A percentile compares a stretch with the other conserved stretches of the same genome.
These are phyloP conservation scores for Perodicticus potto DNA, from an alignment of 2,797 vertebrate species.

Conservation along the genomic window DNA sequence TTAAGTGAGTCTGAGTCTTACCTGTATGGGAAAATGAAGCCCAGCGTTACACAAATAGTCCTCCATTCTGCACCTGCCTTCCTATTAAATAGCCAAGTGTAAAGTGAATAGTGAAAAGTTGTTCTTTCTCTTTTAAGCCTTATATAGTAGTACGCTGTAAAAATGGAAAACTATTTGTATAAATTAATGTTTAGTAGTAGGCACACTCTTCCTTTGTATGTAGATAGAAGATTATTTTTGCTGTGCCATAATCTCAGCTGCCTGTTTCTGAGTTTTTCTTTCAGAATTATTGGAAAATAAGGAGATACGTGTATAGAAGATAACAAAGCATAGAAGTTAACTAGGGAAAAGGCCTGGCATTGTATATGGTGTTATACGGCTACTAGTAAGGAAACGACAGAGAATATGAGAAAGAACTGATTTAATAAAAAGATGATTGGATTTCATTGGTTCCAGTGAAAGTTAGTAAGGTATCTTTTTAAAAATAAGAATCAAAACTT, in stretches of 20 bases:
- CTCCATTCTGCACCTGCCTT: constrained; percentile 60
- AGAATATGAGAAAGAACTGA: constrained; percentile 12
- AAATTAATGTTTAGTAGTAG: background rate
- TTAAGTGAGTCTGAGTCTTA: constrained; percentile 40
- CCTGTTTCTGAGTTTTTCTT: constrained; percentile 66
- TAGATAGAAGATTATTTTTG: constrained; percentile 56
- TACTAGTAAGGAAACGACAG: constrained; percentile 35
- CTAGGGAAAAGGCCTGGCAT: constrained; percentile 8
- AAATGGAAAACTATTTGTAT: constrained; percentile 45
- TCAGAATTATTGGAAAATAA: constrained; percentile 55
- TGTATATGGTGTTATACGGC: background rate
- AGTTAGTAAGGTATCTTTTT: constrained; percentile 40
- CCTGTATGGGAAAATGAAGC: constrained; percentile 13
- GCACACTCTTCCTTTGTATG: background rate
- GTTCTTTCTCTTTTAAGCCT: constrained; percentile 56
- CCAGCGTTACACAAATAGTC: constrained; percentile 35
- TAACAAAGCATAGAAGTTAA: constrained; percentile 41
- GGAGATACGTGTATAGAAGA: background rate
- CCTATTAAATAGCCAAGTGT: background rate
- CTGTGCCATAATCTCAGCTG: constrained; percentile 74
- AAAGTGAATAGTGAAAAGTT: constrained; percentile 52
- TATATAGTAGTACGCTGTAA: constrained; percentile 6
- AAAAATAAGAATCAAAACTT: constrained; percentile 60
- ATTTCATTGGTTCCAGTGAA: background rate
- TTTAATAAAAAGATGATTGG: constrained; percentile 35